Evolutionary conservation across 2,888 invertebrate species (phyloP), one percentile per base, ranked within the genome.

Genomic region (Heliconius cydno): DNA sequence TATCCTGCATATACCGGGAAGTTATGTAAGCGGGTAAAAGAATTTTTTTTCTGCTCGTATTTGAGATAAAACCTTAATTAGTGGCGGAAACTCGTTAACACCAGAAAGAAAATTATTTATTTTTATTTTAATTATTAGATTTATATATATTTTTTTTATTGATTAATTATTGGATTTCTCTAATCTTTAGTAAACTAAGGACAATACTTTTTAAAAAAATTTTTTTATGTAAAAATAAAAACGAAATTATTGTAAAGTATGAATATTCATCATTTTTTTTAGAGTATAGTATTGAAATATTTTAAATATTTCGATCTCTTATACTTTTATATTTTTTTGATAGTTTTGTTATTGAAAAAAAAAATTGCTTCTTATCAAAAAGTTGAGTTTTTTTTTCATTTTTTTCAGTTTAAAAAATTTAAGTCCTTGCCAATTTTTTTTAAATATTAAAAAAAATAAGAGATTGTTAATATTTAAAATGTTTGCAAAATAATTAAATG

Each of bases 201-300:
- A 70, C 70, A 70, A 70, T 70, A 70, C n/a, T 70, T 46, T 34
- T 70, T 25, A 25, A 25, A 9, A 41, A n/a, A 2, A 25, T 46
- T 46, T 25, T 41, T 46, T 70, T 25, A n/a, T 1, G 19, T 19
- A 22, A 60, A 2, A 70, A 38, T 38, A n/a, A 41, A 22, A 41
- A 22, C 7, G 25, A 15, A n/a, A 41, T 41, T 38, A 70, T 70
- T 70, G 25, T 15, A 30, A 30, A 72, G 57, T 60, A 60, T 60
- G 60, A 60, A 73, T 73, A 57, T 76, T 66, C 66, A 19, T 76
- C 75, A n/a, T 34, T 52, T 46, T 76, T 76, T 68, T 70, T 22
- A 52, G 67, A n/a, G 34, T 34, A 34, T 34, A 34, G 46, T 57
- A 67, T 52, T 30, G 34, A 30, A 34, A 67, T 76, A 67, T 76